Evolutionary conservation across 2,888 invertebrate species (phyloP), one percentile per base, ranked within the genome.

Genomic region (Linnaemya tessellans): DNA sequence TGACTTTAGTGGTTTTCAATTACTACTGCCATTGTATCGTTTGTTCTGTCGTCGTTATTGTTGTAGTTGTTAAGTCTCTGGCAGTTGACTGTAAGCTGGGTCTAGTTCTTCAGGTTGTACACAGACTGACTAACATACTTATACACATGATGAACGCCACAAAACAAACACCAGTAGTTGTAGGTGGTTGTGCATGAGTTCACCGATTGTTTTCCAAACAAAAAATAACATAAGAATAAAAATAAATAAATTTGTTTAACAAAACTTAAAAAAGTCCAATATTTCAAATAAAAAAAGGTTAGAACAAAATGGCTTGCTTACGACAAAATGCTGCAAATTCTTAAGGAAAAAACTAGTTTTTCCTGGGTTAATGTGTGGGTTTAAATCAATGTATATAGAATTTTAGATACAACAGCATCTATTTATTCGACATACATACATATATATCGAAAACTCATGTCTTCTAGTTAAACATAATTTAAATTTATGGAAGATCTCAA

Each of bases 1-100:
- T 81, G 84, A 81, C 73, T 81, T 70, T 46, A 78, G 67, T 51
- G 46, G 84, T 78, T 81, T 84, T 81, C 78, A 79, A 81, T 84
- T 84, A 84, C 84, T 56, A 77, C 73, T 78, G 68, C 43, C 35
- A 74, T 65, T 81, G 77, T 75, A 43, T 60, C 18, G 38, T 35
- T 80, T 56, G 18, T 25, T 67, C 18, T 9, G 46, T 73, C 46
- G 58, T 43, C 25, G 25, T 56, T 38, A 73, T 73, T 67, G 65
- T 60, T 81, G 70, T 25, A 51, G 25, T 22, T 25, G 18, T 46
- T 78, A 35, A 30, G 70, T 41, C 51, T 68, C 60, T 51, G 38
- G 30, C 35, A 70, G 60, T 54, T 18, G 67, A 62, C 60, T 62
- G 20, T 51, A 54, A 51, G 41, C 20, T 51, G 38, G 22, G 22